Evolutionary conservation across 2,888 invertebrate genomes (phyloP), one percentile per base, ranked within the genome.

Genomic region (Heliconius ismenius): DNA sequence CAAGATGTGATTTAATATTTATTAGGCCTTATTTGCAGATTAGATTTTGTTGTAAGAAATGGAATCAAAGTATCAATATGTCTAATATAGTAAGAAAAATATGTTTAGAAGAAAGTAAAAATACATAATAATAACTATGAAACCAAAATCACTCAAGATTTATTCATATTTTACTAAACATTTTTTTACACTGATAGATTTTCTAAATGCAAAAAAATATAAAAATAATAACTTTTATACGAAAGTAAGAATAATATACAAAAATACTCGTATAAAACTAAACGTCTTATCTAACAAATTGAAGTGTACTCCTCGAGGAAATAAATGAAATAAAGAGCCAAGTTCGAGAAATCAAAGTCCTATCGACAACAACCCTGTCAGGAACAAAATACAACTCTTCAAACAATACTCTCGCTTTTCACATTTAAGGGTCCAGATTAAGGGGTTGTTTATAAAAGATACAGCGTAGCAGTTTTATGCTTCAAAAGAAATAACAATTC

Each of bases 1-100:
- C 90, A 87, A 86, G 85, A 86, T 86, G 86, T 84, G 82, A 83
- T 77, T 77, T 77, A 74, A 74, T 74, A 74, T 21, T 62, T 62
- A 62, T 76, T 72, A n/a, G 13, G 62, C 62, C 73, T 63, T 60
- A 60, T 73, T 43, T 43, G 43, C 21, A 63, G 62, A 43, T 63
- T 73, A 73, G 26, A 63, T 63, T 63, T 73, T 43, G 62, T 72
- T 24, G 15, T 49, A 13, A n/a, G 13, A 70, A 49, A 69, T 18
- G 26, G 43, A 18, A 26, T 24, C n/a, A 39, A 28, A 58, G 65
- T 54, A 67, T 39, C 39, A 18, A 2, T 69, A 32, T 69, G 24
- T n/a, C 4, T 26, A 1, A 21, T 9, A 43, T 21, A 9, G 18
- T 49, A 7, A 18, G 49, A 2, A 49, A 49, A 49, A 49, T 49